These are phyloP conservation scores for Stichopus chloronotus DNA, from an alignment of 35 echinoderm and acorn worm species.

Conservation along the genomic window DNA sequence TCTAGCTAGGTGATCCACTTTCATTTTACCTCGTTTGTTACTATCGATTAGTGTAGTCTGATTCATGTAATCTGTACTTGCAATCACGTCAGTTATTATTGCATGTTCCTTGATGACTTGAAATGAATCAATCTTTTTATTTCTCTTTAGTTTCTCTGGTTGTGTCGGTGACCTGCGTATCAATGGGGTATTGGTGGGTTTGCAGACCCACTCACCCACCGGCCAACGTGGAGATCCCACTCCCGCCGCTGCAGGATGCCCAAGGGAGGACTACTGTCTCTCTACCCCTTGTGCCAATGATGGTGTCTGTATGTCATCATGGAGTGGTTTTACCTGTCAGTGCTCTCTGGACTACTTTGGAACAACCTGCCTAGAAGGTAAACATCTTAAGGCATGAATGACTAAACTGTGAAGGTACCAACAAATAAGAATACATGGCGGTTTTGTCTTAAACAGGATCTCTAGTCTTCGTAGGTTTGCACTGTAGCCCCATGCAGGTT, in stretches of 20 bases:
- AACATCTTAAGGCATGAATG: background rate
- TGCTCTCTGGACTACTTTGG: conserved; percentile 86
- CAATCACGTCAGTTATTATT: too few relatives aligned
- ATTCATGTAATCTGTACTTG: too few relatives aligned
- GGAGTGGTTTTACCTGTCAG: conserved; percentile 77
- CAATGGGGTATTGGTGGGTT: conserved; percentile 59
- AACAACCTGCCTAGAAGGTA: conserved; percentile 85
- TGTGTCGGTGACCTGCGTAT: conserved; percentile 84
- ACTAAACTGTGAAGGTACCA: too few relatives aligned
- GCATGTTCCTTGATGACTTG: background rate
- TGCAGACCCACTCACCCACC: conserved; percentile 66
- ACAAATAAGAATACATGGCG: too few relatives aligned
- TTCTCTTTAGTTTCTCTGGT: conserved; percentile 81
- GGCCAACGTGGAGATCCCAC: conserved; percentile 57
- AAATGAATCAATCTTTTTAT: background rate
- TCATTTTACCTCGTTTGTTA: too few relatives aligned
- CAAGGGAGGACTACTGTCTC: conserved; percentile 70
- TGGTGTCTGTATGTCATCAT: conserved; percentile 75
- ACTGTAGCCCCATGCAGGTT: too few relatives aligned
- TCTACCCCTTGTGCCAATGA: conserved; percentile 78
- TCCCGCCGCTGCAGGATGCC: conserved; percentile 75
- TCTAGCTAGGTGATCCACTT: too few relatives aligned
- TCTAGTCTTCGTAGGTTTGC: too few relatives aligned
- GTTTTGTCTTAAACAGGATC: too few relatives aligned
- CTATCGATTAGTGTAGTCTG: too few relatives aligned